Base-by-base conservation (phyloP, 2,888 invertebrate species). In the Netelia virgata region DNA sequence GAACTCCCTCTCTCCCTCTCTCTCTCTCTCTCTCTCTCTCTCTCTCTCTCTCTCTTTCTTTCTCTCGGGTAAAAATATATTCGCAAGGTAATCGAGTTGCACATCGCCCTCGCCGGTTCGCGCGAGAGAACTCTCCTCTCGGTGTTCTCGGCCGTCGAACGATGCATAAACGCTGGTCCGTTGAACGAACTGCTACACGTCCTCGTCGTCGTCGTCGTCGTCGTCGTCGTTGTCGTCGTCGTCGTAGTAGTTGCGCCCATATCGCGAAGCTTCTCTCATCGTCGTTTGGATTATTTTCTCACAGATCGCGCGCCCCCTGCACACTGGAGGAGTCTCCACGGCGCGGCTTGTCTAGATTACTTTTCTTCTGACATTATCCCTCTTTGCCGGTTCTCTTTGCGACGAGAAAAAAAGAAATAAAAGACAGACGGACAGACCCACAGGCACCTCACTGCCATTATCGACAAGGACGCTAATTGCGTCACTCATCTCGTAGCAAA, bases 401-500 rank as follows among this genome's bases (percentile, higher is more conserved):
- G 70, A 75, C 55, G 43, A 47, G 64, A 36, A 64, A 47, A 23
- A 70, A 41, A 80, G 50, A 75, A 66, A 28, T 28, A 28, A 28
- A 28, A 5, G 3, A 5, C 28, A 59, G 81, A 82, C 66, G 43
- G 74, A 61, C 5, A n/a, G n/a, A 66, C 6, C 68, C 75, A 73
- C 63, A 68, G 83, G 83, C 86, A 76, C 78, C 81, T 85, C 84
- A 77, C 81, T 68, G 82, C 81, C 87, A 91, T 90, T 91, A 91
- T 90, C 89, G 88, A 88, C 90, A 90, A 90, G 91, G 90, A 91
- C 90, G 89, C 85, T 91, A 89, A 91, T 89, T 89, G 87, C 84
- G 87, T 86, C 86, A 85, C 80, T 82, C 75, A 73, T 77, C 76
- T 80, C 9, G 75, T 57, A 47, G 79, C 55, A 18, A 72, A 73